Conservation (phyloP, 2,797 vertebrate genomes). For the Galagoides demidoff region DNA sequence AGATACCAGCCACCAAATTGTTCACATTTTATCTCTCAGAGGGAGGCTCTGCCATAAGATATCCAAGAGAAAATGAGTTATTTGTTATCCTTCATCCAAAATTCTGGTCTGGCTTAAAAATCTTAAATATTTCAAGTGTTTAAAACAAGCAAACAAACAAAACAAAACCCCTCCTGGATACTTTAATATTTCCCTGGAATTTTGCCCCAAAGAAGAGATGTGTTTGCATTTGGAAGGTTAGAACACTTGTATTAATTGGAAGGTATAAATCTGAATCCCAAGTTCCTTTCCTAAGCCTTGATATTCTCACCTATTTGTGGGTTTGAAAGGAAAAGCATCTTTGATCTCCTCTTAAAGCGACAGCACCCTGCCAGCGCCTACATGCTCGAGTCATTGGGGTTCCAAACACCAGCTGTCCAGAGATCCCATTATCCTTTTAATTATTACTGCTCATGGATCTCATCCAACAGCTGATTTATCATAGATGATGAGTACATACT, state of each 20-base stretch:
- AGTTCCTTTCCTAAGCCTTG: not conserved
- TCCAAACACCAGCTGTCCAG: not conserved
- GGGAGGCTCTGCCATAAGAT: not conserved
- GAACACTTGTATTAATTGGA: not conserved
- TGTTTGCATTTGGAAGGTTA: not conserved
- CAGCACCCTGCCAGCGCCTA: not conserved
- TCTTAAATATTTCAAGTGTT: conserved; percentile 15
- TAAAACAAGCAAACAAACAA: not conserved
- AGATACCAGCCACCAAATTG: not conserved
- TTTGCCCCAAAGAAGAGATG: not conserved
- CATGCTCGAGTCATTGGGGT: no score
- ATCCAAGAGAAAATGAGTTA: not conserved
- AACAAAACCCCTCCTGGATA: not conserved
- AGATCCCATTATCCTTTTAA: no score
- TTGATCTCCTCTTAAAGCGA: not conserved
- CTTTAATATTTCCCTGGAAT: not conserved
- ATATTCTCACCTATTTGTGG: not conserved
- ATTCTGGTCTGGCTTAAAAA: not conserved
- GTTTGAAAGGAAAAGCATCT: not conserved
- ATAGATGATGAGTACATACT: not conserved
- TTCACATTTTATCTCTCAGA: not conserved
- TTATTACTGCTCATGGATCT: not conserved
- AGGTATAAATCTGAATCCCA: not conserved
- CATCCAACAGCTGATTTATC: no score
- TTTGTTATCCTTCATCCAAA: not conserved